Evolutionary conservation across 2,797 vertebrate genomes (phyloP).

Genomic region (Squalus acanthias): DNA sequence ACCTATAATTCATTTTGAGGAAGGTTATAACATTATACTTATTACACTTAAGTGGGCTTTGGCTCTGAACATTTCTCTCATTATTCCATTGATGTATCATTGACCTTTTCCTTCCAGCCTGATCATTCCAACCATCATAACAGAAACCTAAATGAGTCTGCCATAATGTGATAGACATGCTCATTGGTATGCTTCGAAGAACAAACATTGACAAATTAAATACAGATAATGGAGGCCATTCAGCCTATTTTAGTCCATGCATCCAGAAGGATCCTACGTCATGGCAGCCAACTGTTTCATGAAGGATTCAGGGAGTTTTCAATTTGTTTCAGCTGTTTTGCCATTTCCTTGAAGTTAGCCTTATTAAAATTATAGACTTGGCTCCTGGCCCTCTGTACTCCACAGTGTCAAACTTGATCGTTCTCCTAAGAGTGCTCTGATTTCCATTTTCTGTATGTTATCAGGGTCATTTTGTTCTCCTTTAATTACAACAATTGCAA

Average conservation of each 20-base stretch:
- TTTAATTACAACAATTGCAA: background rate
- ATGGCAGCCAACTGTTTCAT: background rate
- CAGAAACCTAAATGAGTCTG: background rate
- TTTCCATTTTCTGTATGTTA: background rate
- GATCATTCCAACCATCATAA: background rate
- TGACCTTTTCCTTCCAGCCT: background rate
- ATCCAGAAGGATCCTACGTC: background rate
- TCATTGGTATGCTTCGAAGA: background rate
- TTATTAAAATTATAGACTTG: no score
- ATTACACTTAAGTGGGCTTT: background rate
- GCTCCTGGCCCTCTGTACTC: background rate
- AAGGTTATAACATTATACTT: background rate
- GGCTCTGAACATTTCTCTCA: background rate
- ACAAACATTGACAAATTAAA: background rate
- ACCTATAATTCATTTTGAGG: background rate
- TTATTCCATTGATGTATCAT: background rate
- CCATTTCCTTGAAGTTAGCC: background rate
- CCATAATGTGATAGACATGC: background rate
- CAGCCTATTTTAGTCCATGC: background rate
- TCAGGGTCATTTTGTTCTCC: background rate
- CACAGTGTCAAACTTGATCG: background rate
- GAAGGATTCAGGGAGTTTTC: background rate
- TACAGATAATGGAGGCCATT: background rate
- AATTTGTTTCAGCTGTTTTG: conserved; percentile 12
- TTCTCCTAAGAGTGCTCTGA: background rate